A percentile compares a stretch with the other conserved stretches of the same genome.
These are phyloP conservation scores for Chymomyza amoena DNA, from an alignment of 2,888 invertebrate species.

Conservation along the genomic window DNA sequence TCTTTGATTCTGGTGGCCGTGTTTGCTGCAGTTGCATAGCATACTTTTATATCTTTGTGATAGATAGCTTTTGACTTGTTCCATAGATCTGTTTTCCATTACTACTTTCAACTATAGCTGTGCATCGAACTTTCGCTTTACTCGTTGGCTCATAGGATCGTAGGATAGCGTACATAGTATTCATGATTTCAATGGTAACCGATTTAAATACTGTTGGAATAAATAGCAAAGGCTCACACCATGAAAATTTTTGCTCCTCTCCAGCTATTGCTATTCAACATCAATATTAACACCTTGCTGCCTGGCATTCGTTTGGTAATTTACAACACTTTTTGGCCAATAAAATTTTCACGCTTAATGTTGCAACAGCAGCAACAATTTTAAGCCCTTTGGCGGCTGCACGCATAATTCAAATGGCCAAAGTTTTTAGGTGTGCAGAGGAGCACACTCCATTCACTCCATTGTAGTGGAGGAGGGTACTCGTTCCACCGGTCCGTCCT, in stretches of 20 bases:
- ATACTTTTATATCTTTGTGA: too few species aligned
- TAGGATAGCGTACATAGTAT: too few species aligned
- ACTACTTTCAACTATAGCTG: too few species aligned
- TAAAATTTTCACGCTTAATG: slow-evolving; percentile 59
- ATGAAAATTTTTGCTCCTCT: neutral
- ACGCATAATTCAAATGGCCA: slow-evolving; percentile 63
- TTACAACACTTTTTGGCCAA: slow-evolving; percentile 54
- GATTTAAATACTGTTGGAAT: too few species aligned
- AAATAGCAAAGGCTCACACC: neutral
- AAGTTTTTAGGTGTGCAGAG: slow-evolving; percentile 35
- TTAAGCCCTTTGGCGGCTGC: slow-evolving; percentile 52
- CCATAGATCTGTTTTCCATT: too few species aligned
- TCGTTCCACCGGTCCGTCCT: too few species aligned
- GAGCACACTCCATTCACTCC: neutral
- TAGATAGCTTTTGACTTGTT: too few species aligned
- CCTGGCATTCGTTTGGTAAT: slow-evolving; percentile 44
- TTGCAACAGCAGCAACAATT: slow-evolving; percentile 22
- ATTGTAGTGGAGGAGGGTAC: neutral
- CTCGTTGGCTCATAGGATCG: too few species aligned
- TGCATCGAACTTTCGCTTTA: too few species aligned
- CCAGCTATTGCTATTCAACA: slow-evolving; percentile 16
- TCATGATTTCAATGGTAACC: too few species aligned
- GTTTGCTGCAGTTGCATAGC: too few species aligned
- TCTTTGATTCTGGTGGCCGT: too few species aligned
- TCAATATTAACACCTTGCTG: slow-evolving; percentile 61